Evolutionary conservation across 92 coral and sea anemone species (phyloP).

Genomic region (Phenganax stokvisi): DNA sequence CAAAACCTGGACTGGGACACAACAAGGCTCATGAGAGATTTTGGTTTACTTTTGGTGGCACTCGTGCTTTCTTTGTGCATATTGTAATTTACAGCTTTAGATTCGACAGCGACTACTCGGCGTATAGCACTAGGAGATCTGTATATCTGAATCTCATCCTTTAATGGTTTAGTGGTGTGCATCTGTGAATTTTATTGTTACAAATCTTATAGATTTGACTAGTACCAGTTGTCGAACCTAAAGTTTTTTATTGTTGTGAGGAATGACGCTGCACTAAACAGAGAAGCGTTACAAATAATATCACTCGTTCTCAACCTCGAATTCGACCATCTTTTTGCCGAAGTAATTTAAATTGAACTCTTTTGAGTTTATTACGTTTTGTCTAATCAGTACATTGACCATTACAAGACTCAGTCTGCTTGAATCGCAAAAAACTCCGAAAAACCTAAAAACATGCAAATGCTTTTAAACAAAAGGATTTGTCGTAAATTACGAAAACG

Average conservation of each 20-base stretch:
- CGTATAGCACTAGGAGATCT: background rate
- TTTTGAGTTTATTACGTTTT: no score
- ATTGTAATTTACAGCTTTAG: background rate
- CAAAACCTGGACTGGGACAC: background rate
- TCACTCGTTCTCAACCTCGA: background rate
- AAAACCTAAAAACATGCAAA: no score
- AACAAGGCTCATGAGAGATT: background rate
- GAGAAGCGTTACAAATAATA: background rate
- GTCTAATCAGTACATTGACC: no score
- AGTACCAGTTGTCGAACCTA: slow-evolving; percentile 4
- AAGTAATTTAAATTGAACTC: background rate
- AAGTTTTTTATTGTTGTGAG: slow-evolving; percentile 1
- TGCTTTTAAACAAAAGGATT: no score
- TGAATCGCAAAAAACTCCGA: no score
- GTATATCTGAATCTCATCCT: background rate
- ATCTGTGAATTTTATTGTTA: background rate
- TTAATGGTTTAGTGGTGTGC: background rate
- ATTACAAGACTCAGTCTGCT: no score
- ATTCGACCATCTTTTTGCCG: background rate
- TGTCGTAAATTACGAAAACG: no score
- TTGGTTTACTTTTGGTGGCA: background rate
- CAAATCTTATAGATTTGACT: background rate
- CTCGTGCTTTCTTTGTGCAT: background rate
- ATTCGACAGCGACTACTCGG: background rate
- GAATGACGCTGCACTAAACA: background rate